Conservation (phyloP, 53 echinoderm and acorn worm species). For the Crossaster papposus region DNA sequence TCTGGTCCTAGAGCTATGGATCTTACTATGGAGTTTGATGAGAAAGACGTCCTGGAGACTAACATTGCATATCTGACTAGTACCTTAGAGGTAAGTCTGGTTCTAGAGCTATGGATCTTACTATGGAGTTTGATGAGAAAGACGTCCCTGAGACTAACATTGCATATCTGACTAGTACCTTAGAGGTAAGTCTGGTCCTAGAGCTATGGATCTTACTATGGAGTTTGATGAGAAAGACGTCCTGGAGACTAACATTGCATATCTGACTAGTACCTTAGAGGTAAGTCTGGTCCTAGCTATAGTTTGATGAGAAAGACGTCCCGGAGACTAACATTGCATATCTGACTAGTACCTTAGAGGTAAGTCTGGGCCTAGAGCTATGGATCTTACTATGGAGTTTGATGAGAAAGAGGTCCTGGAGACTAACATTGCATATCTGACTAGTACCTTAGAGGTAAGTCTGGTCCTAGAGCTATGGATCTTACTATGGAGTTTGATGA, state of each 20-base stretch:
- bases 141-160: conserved; percentile 71
- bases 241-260: conserved; percentile 71
- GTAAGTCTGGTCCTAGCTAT: conserved; percentile 89
- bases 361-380: no score
- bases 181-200: no score
- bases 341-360: conserved; percentile 87
- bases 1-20: no score
- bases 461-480: no score
- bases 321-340: conserved; percentile 75
- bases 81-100: conserved; percentile 95
- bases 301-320: conserved; percentile 92
- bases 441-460: conserved; percentile 89
- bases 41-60: conserved; percentile 74
- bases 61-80: conserved; percentile 78
- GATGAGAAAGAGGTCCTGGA: conserved; percentile 86
- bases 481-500: conserved; percentile 94
- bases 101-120: conserved; percentile 93
- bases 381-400: conserved; percentile 94
- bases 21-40: conserved; percentile 91
- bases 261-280: conserved; percentile 87
- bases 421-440: conserved; percentile 76
- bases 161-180: conserved; percentile 77
- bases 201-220: conserved; percentile 86
- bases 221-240: conserved; percentile 95
- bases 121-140: conserved; percentile 94